Evolutionary conservation across 2,888 invertebrate genomes (phyloP).

Genomic region (Spicauda simplicius): DNA sequence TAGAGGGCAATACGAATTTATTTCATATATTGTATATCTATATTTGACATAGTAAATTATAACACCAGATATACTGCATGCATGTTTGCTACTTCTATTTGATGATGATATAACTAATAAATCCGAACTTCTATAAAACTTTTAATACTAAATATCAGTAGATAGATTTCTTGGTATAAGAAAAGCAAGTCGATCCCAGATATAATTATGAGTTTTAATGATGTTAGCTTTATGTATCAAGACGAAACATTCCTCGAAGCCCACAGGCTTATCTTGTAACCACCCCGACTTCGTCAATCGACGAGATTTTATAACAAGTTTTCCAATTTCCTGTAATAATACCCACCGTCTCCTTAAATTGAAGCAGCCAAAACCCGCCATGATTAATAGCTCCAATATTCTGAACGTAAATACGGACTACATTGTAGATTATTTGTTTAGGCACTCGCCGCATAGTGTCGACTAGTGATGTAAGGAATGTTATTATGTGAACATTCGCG

Average conservation of each 20-base stretch:
- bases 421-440: constrained; percentile 37
- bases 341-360: constrained; percentile 31
- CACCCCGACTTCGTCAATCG: constrained; percentile 14
- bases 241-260: constrained; percentile 23
- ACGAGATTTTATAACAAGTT: constrained; percentile 37
- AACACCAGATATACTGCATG: no score
- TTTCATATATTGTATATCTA: no score
- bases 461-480: no score
- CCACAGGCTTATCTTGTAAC: constrained; percentile 11
- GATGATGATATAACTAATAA: no score
- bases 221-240: constrained; percentile 28
- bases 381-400: constrained; percentile 45
- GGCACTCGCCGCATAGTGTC: constrained; percentile 33
- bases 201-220: not conserved
- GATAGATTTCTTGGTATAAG: no score
- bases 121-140: no score
- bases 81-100: no score
- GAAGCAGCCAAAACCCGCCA: constrained; percentile 14
- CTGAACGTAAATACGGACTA: constrained; percentile 39
- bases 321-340: constrained; percentile 38
- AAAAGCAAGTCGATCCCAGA: no score
- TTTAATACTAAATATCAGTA: no score
- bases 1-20: no score
- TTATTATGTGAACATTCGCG: no score
- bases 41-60: no score